These are phyloP conservation scores for Oreochromis tanganicae DNA, from an alignment of 2,113 vertebrate genomes.

Conservation along the genomic window DNA sequence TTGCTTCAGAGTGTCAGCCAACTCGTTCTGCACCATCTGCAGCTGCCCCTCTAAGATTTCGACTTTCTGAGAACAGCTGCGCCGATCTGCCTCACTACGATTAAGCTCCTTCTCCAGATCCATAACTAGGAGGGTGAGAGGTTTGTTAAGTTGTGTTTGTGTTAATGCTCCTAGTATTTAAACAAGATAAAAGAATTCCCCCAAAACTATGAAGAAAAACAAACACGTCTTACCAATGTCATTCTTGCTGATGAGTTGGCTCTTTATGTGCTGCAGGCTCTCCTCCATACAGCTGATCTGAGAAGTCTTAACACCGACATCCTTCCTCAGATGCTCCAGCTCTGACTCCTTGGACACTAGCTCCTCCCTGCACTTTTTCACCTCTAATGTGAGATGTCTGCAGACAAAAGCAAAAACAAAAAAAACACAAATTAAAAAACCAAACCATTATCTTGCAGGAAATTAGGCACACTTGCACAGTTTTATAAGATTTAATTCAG, in stretches of 20 bases:
- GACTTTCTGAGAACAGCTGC: constrained; percentile 68
- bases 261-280: constrained; percentile 72
- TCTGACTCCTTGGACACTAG: constrained; percentile 76
- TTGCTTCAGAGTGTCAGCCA: constrained; percentile 71
- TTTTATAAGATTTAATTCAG: background rate
- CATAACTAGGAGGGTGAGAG: constrained; percentile 58
- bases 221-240: constrained; percentile 65
- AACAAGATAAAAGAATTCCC: background rate
- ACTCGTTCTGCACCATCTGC: constrained; percentile 69
- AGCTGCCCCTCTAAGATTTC: constrained; percentile 77
- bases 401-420: background rate
- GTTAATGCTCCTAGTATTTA: background rate
- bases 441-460: background rate
- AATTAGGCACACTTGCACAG: rapidly evolving
- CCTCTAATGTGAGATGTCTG: constrained; percentile 79
- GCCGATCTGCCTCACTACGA: constrained; percentile 71
- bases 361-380: constrained; percentile 76
- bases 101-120: constrained; percentile 83
- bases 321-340: constrained; percentile 73
- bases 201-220: background rate
- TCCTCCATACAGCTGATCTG: constrained; percentile 76
- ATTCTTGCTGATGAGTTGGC: constrained; percentile 76
- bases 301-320: constrained; percentile 70
- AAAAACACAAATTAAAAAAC: rapidly evolving
- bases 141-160: background rate